Base-by-base conservation (phyloP, 2,888 invertebrate genomes). In the Margaritifera margaritifera region DNA sequence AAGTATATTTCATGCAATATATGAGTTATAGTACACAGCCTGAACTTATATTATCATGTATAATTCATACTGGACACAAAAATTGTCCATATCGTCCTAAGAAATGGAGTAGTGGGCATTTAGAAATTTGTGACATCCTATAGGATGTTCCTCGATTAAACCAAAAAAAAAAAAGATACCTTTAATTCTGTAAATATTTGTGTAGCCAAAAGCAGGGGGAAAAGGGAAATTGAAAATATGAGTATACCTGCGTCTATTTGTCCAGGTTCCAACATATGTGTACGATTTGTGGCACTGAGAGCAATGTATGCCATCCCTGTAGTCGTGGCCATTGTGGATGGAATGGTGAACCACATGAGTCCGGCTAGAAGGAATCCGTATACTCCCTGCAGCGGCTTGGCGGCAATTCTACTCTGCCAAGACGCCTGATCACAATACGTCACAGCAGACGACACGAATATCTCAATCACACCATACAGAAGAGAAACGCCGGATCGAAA, bases 321-420 rank as follows among this genome's bases (percentile, higher is more conserved):
- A 2, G 88, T 88, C 6, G 89, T 89, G 18, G 89, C 89, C 85
- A 89, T 87, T n/a, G 86, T 84, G 59, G 89, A 87, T 5, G 89
- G 89, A 20, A 89, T 86, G 27, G 89, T 84, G 72, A 89, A 90
- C 89, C 89, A 89, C 71, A 89, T 87, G 6, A 89, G 81, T 0
- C 89, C 89, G 2, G 89, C 89, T 51, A 86, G 72, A 22, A 89
- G 80, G 69, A 89, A 89, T 0, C 89, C 89, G 84, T 86, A 88
- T 31, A 89, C 88, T 24, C 89, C 88, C 74, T 88, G 86, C 8
- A 80, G 81, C 5, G 88, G 88, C 69, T 90, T 90, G 53, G 89
- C 87, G 0, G 89, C 89, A 54, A 89, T 88, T 50, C 88, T 80
- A 67, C 87, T 87, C 75, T 90, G 89, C 89, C 89, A 89, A 52